Percentiles rank a stretch among this genome's conserved stretches.
Evolutionary conservation across 2,888 invertebrate genomes (phyloP).

Genomic region (Xestia ashworthii): DNA sequence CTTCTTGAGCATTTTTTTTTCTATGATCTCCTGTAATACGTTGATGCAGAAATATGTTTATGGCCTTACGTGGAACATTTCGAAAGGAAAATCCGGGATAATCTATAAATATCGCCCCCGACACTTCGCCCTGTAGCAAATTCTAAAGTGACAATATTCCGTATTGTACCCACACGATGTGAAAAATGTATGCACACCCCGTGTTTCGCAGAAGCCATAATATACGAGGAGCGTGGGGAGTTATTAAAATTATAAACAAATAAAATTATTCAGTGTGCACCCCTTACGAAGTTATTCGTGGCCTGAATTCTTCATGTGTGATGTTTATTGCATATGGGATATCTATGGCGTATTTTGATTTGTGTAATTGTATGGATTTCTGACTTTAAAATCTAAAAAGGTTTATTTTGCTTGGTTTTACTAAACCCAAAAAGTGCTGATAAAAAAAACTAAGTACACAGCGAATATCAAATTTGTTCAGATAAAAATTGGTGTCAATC

Average conservation of each 20-base stretch:
- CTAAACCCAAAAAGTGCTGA: neutral
- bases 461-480: neutral
- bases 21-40: conserved; percentile 56
- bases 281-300: conserved; percentile 77
- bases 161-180: conserved; percentile 81
- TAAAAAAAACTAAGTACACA: neutral
- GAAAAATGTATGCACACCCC: conserved; percentile 88
- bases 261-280: conserved; percentile 87
- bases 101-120: conserved; percentile 88
- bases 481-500: neutral
- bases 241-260: conserved; percentile 91
- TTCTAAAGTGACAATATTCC: conserved; percentile 89
- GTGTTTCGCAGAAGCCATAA: conserved; percentile 62
- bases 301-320: conserved; percentile 79
- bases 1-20: conserved; percentile 52
- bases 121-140: conserved; percentile 79
- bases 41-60: conserved; percentile 78
- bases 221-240: conserved; percentile 81
- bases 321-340: conserved; percentile 61
- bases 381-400: neutral
- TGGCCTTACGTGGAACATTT: conserved; percentile 81
- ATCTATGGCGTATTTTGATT: conserved; percentile 41
- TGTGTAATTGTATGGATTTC: conserved; percentile 6
- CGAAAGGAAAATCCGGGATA: conserved; percentile 86
- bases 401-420: no score